Base-by-base conservation (phyloP, 1,140 invertebrate genomes). In the Limonius californicus region DNA sequence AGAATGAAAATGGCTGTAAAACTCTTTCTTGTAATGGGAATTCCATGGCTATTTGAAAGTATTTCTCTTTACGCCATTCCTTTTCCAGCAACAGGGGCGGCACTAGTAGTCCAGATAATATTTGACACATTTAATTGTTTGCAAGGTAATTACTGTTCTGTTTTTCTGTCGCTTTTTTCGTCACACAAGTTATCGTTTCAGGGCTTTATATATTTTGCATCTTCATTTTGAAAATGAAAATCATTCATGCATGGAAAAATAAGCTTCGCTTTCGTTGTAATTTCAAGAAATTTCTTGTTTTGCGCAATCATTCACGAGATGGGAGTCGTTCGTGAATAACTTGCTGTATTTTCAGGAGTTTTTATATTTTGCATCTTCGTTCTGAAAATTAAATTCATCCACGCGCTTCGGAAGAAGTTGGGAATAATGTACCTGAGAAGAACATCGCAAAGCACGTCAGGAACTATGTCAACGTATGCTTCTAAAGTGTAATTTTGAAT, bases 11-110 rank as follows among this genome's bases (percentile, higher is more conserved):
- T 85, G 67, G 81, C 83, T 57, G 50, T 82, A 1, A 85, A 85
- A 68, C 65, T 87, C 3, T 84, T 84, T 63, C 55, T 85, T 9
- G 79, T 84, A 0, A 85, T 85, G 84, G 84, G 85, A 20, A 77
- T 85, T 2, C 74, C 78, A 0, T 85, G 83, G 81, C 70, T 76
- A 0, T 71, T 80, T 1, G 84, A 86, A 64, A 74, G 81, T 0
- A 21, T 81, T 0, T 77, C 82, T 1, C 1, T 9, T 12, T 18
- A 8, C 7, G 2, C 9, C 1, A 50, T 50, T 4, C 45, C 45
- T 7, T 3, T 21, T 7, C 7, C 7, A 12, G 14, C 45, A 11
- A 21, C 6, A 21, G 45, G 45, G 2, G 16, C 45, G 1, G 16
- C 20, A 3, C 6, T 19, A 50, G 21, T 27, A 16, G n/a, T 57